Evolutionary conservation across 92 coral and sea anemone species (phyloP), one percentile per base, ranked within the genome.

Genomic region (Bergia sp.): DNA sequence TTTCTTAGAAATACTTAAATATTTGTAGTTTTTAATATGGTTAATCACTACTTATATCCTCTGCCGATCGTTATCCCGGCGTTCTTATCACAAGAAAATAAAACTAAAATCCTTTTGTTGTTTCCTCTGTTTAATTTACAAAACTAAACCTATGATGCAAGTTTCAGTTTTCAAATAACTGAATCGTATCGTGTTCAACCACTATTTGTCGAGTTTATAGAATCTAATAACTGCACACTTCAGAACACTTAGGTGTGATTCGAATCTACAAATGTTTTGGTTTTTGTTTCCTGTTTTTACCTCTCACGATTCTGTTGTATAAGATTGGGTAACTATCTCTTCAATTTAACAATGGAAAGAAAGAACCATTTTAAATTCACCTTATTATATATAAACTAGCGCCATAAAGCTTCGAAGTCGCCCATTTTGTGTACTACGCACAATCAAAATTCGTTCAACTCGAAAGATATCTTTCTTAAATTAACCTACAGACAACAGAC

Each of bases 221-320:
- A 78, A 57, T 80, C 36, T 57, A 3, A 57, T 5, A 37, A 13
- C 37, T 13, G 49, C 57, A 36, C 38, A 12, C 9, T 53, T 37
- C 61, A 57, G 37, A 36, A 38, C 40, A 37, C 64, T 53, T 53
- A 80, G 69, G 45, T 37, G 37, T 36, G 41, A 15, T 18, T 47
- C 41, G 39, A 64, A 37, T 53, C 5, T 45, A 37, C 45, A 36
- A 12, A 45, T 71, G 64, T 47, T 69, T 65, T 65, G 45, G 61
- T 12, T 83, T 38, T 15, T 29, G 23, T 83, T 83, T 69, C 87
- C 77, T 84, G 79, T 84, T 72, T 44, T 71, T 84, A 39, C 29
- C 57, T 72, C 69, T n/a, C 77, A 29, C 61, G 61, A 71, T 43
- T 47, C 67, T 29, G 64, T 11, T 43, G 66, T 69, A 50, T 72